Conservation (phyloP, 2,113 vertebrate genomes). For the Forbesichthys papilliferus region DNA sequence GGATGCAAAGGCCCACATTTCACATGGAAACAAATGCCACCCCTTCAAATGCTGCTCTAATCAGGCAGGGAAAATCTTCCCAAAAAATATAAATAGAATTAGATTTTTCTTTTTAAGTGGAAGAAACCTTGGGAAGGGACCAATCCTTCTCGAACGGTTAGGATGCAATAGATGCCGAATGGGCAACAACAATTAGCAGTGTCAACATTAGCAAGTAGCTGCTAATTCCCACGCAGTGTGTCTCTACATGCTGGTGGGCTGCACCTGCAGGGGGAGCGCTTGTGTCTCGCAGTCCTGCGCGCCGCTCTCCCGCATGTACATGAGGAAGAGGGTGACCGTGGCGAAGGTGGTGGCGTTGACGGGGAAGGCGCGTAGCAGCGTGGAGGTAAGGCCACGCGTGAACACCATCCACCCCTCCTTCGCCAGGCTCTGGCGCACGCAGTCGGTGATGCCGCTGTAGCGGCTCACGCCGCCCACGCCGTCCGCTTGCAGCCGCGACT, state of each 20-base stretch:
- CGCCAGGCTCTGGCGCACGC: conserved; percentile 83
- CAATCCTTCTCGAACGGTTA: too few relatives aligned
- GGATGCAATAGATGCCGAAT: too few relatives aligned
- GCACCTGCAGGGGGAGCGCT: conserved; percentile 74
- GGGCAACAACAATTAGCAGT: too few relatives aligned
- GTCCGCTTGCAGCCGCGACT: conserved; percentile 93
- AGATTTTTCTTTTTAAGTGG: too few relatives aligned
- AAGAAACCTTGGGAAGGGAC: too few relatives aligned
- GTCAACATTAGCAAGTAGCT: too few relatives aligned
- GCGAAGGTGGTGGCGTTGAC: conserved; percentile 96
- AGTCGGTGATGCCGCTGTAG: conserved; percentile 90
- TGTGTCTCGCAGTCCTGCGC: conserved; percentile 75
- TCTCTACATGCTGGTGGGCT: conserved; percentile 83
- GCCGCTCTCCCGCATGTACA: conserved; percentile 82
- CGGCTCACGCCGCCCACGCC: conserved; percentile 83
- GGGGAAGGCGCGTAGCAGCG: conserved; percentile 91
- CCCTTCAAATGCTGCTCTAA: not conserved
- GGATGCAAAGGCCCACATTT: too few relatives aligned
- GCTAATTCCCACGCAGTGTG: too few relatives aligned
- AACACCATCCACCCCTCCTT: conserved; percentile 91
- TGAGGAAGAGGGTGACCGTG: conserved; percentile 91
- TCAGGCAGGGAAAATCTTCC: not conserved
- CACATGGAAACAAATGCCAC: too few relatives aligned
- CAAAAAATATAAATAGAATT: too few relatives aligned
- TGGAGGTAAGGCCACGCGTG: conserved; percentile 90